phyloP scores from a whole-genome alignment of 2,888 invertebrate genomes.

The Aplocera efformata region DNA sequence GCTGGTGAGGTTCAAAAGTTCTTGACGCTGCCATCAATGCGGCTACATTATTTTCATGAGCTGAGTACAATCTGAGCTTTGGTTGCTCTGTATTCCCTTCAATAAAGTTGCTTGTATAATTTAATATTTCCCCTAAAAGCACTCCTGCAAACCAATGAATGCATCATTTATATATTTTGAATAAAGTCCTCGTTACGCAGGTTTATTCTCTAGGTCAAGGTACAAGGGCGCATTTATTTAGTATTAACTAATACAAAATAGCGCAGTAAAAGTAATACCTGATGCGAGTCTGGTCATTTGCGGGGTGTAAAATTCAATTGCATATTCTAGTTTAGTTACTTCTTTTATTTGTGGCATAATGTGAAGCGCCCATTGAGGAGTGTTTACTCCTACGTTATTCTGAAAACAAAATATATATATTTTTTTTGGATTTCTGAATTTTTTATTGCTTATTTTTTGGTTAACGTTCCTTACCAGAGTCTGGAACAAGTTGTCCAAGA shows the following conservation, averaged over 20 bases:
- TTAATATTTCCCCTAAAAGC: constrained; percentile 71
- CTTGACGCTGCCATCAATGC: constrained; percentile 77
- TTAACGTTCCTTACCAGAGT: constrained; percentile 60
- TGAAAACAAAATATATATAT: constrained; percentile 40
- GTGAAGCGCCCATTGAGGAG: constrained; percentile 62
- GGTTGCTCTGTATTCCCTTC: constrained; percentile 55
- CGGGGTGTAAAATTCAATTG: constrained; percentile 51
- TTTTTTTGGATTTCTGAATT: no score
- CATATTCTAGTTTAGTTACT: constrained; percentile 69
- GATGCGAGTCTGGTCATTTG: constrained; percentile 58
- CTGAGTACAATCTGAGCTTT: constrained; percentile 76
- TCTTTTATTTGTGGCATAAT: constrained; percentile 66
- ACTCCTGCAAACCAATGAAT: constrained; percentile 74
- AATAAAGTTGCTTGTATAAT: constrained; percentile 61
- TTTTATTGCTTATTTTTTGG: no score
- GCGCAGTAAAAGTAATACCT: no score
- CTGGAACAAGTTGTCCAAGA: constrained; percentile 70
- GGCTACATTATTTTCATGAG: constrained; percentile 84
- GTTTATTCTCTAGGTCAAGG: neutral
- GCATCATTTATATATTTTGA: no score
- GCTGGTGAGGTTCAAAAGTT: constrained; percentile 79
- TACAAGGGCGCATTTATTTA: neutral
- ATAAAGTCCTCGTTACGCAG: no score
- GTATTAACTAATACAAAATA: no score
- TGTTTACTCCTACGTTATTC: constrained; percentile 59